A percentile compares a stretch with the other conserved stretches of the same genome.
These are phyloP conservation scores for Saguinus imperator DNA, from an alignment of 2,113 vertebrate genomes.

Conservation along the genomic window DNA sequence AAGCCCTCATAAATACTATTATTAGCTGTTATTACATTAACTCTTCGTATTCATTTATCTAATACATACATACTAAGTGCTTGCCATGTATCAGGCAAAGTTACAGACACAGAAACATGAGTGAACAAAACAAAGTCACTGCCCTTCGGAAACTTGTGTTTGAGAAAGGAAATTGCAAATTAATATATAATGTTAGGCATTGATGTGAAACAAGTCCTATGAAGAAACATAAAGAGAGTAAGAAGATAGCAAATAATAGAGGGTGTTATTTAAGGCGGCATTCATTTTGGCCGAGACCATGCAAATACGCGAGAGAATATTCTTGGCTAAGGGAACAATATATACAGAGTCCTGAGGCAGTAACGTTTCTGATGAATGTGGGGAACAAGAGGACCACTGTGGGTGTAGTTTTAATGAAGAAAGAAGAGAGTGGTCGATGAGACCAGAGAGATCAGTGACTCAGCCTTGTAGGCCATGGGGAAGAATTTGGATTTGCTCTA, in stretches of 20 bases:
- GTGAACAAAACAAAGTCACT: not conserved
- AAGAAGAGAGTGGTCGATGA: not conserved
- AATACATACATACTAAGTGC: not conserved
- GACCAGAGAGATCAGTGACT: not conserved
- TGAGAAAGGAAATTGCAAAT: not conserved
- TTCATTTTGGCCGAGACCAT: not conserved
- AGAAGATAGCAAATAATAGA: not conserved
- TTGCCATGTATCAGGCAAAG: not conserved
- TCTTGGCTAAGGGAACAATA: not conserved
- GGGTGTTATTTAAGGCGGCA: not conserved
- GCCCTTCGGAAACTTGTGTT: not conserved
- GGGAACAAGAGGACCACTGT: not conserved
- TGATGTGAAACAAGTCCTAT: not conserved
- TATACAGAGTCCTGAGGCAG: not conserved
- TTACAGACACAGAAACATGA: not conserved
- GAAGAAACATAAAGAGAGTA: not conserved
- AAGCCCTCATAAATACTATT: not conserved
- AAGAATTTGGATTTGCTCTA: not conserved
- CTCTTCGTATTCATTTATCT: not conserved
- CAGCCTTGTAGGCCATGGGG: not conserved
- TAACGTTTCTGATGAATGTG: not conserved
- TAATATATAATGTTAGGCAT: not conserved
- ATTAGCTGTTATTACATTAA: not conserved
- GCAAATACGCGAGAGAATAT: not conserved
- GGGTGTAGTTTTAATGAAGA: not conserved